phyloP scores from a whole-genome alignment of 30 jellyfish, hydroid and myxozoan genomes.

The Chrysaora quinquecirrha region DNA sequence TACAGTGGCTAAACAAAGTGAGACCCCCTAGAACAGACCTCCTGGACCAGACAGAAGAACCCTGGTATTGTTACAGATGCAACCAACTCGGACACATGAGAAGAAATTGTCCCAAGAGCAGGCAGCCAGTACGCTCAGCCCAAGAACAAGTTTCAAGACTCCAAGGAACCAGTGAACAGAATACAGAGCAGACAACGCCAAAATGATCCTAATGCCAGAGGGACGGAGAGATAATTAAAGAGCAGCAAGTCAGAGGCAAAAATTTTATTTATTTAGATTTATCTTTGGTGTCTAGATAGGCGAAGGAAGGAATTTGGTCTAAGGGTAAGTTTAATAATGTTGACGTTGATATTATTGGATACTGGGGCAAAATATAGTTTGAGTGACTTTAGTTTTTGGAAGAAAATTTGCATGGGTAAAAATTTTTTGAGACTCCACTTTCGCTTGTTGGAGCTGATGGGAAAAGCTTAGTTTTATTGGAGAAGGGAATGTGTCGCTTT shows the following conservation, averaged over 20 bases:
- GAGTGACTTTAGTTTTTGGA: no score
- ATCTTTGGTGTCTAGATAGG: slow-evolving; percentile 6
- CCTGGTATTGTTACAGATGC: slow-evolving; percentile 29
- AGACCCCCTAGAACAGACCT: not conserved
- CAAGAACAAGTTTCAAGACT: not conserved
- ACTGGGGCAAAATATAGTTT: no score
- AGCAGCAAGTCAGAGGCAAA: not conserved
- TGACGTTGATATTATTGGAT: slow-evolving; percentile 6
- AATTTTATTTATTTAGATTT: not conserved
- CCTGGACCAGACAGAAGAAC: not conserved
- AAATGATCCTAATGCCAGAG: slow-evolving; percentile 15
- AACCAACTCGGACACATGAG: slow-evolving; percentile 44
- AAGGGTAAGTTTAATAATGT: slow-evolving; percentile 1
- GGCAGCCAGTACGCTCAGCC: not conserved
- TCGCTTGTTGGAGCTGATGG: no score
- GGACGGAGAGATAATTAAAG: not conserved
- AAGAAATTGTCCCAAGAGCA: slow-evolving; percentile 31
- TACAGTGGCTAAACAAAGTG: not conserved
- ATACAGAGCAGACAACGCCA: not conserved
- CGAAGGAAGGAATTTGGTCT: slow-evolving; percentile 14
- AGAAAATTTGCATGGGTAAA: no score
- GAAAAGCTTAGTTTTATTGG: no score
- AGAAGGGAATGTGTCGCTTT: no score
- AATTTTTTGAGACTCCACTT: no score
- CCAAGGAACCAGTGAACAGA: not conserved